Evolutionary conservation across 2,797 vertebrate genomes (phyloP), one percentile per base, ranked within the genome.

Genomic region (Anguilla megastoma): DNA sequence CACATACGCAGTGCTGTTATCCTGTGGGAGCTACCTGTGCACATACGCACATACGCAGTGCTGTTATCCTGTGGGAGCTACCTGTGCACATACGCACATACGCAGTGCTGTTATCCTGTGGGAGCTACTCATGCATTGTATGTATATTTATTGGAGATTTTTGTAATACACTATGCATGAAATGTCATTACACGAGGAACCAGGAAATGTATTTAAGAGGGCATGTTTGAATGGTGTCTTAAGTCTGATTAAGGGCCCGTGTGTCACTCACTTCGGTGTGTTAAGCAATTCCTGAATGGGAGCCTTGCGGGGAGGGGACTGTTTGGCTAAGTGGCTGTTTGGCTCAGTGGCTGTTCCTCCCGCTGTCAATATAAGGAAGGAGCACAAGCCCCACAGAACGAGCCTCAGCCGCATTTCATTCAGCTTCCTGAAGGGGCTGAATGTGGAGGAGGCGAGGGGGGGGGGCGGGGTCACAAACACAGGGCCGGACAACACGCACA

Each of bases 401-500:
- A 18, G 16, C 18, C 58, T 63, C 12, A 18, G 58, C 21, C 21
- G 21, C 58, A 0, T n/a, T 6, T 63, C 58, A 63, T 24, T 63
- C 58, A 63, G 58, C 21, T 24, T 63, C 58, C 16, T 18, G 21
- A 63, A 63, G 58, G 36, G 36, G 14, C 4, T 7, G n/a, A 69
- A 69, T 27, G n/a, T 24, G 8, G 3, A 3, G 2, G 45, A 48
- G 14, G 56, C 48, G 45, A 10, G 54, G 79, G 85, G 82, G 54
- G 54, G 80, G 56, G 45, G 56, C 27, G 12, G 58, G n/a, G 63
- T 69, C 36, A 48, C 2, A 41, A 16, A 74, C 3, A 52, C 63
- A 18, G 54, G 41, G 71, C 14, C 54, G 18, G 7, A 87, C 89
- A 83, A 89, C 27, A 2, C 33, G 30, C 90, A 89, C 24, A 92